A percentile compares a stretch with the other conserved stretches of the same genome.
These are phyloP conservation scores for Agapornis roseicollis DNA, from an alignment of 2,113 vertebrate species.

Conservation along the genomic window DNA sequence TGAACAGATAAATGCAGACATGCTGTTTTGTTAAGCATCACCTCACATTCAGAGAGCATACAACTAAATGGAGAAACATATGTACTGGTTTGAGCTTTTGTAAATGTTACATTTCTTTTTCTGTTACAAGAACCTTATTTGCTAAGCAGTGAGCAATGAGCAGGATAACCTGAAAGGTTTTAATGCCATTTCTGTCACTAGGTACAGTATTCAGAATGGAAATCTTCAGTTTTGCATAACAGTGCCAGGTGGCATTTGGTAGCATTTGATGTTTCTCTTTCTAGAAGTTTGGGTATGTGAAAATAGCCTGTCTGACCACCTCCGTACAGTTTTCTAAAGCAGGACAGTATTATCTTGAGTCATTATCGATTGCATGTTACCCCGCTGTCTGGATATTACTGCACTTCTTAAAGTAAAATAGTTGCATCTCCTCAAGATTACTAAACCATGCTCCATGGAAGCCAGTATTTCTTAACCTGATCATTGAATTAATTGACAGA, in stretches of 20 bases:
- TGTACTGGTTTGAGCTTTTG: background rate
- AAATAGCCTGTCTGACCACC: background rate
- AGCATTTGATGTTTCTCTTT: background rate
- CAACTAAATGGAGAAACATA: background rate
- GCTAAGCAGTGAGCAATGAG: background rate
- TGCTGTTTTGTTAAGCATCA: background rate
- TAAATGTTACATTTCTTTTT: background rate
- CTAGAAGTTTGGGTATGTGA: background rate
- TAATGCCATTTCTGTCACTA: background rate
- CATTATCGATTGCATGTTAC: background rate
- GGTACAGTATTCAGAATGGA: background rate
- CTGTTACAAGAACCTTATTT: background rate
- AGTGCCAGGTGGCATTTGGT: background rate
- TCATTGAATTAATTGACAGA: background rate
- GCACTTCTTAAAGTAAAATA: background rate
- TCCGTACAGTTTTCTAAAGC: background rate
- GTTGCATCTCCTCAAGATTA: background rate
- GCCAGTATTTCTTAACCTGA: background rate
- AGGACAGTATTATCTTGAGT: background rate
- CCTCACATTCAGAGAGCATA: accelerated
- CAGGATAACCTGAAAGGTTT: background rate
- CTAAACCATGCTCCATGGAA: background rate
- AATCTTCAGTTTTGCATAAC: background rate
- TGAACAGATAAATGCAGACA: background rate
- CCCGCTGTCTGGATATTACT: background rate